Percentiles rank a stretch among this genome's conserved stretches.
These are phyloP conservation scores for Sebastes fasciatus DNA, from an alignment of 2,113 vertebrate genomes.

Conservation along the genomic window DNA sequence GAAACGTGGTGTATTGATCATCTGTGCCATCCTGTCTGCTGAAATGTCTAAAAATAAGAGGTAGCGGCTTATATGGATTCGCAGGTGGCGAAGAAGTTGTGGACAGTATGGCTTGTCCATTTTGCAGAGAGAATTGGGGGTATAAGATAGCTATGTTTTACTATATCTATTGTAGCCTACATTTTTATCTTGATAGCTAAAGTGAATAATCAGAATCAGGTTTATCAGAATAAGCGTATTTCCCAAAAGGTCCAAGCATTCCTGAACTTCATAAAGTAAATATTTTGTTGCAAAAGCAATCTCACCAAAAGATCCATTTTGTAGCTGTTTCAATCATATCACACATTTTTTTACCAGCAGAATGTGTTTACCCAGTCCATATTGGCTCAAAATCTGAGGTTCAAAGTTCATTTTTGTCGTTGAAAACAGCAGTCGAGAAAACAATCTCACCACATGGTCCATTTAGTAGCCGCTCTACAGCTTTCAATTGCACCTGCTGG, in stretches of 20 bases:
- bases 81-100: too few relatives aligned
- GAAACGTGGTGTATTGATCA: too few relatives aligned
- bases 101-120: too few relatives aligned
- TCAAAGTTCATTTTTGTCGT: constrained; percentile 9
- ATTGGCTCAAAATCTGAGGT: not conserved
- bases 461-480: not conserved
- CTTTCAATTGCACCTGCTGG: constrained; percentile 12
- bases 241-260: not conserved
- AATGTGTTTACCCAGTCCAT: not conserved
- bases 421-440: constrained; percentile 20
- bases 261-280: not conserved
- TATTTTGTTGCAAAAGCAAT: not conserved
- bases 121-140: too few relatives aligned
- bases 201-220: too few relatives aligned
- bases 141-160: too few relatives aligned
- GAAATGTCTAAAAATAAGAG: too few relatives aligned
- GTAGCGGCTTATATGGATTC: too few relatives aligned
- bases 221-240: too few relatives aligned
- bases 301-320: not conserved
- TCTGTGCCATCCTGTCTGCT: too few relatives aligned
- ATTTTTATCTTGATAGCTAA: too few relatives aligned
- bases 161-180: too few relatives aligned
- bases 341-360: not conserved
- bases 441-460: constrained; percentile 1
- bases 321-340: not conserved